Evolutionary conservation across 2,888 invertebrate genomes (phyloP).

Genomic region (Chrysopilus asiliformis): DNA sequence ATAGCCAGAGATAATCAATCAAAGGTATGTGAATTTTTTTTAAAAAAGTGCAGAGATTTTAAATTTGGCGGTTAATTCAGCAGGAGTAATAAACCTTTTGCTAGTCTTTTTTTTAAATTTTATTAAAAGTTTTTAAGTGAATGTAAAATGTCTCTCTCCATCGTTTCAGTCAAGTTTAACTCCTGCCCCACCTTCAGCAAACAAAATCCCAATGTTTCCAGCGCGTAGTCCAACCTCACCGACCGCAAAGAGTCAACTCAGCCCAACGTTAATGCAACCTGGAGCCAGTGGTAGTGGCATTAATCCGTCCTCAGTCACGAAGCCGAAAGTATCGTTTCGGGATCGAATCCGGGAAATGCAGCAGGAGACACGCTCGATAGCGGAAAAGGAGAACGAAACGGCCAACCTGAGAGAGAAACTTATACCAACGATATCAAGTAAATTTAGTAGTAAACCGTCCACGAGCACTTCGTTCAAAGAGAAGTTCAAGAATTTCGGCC

Average conservation of each 20-base stretch:
- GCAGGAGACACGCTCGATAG: conserved; percentile 18
- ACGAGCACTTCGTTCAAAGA: conserved; percentile 25
- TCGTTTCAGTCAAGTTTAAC: too few species aligned
- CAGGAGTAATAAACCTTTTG: too few species aligned
- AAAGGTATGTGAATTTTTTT: too few species aligned
- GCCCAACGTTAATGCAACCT: too few species aligned
- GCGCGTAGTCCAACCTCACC: neutral
- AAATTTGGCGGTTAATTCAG: too few species aligned
- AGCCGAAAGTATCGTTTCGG: conserved; percentile 44
- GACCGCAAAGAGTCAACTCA: conserved; percentile 3
- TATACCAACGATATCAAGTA: conserved; percentile 25
- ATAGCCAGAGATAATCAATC: conserved; percentile 33
- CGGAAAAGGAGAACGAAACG: conserved; percentile 8
- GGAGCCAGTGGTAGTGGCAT: too few species aligned
- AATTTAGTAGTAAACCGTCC: conserved; percentile 23
- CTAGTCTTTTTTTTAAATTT: too few species aligned
- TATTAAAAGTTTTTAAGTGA: too few species aligned
- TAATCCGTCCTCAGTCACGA: conserved; percentile 19
- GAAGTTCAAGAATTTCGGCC: conserved; percentile 5
- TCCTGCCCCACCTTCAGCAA: too few species aligned
- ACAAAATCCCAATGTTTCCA: too few species aligned
- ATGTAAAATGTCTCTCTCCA: too few species aligned
- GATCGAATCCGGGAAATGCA: conserved; percentile 47
- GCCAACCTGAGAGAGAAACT: conserved; percentile 16
- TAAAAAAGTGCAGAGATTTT: too few species aligned